A percentile compares a stretch with the other conserved stretches of the same genome.
These are phyloP conservation scores for Phylloscopus whistleri DNA, from an alignment of 2,113 vertebrate genomes.

Conservation along the genomic window DNA sequence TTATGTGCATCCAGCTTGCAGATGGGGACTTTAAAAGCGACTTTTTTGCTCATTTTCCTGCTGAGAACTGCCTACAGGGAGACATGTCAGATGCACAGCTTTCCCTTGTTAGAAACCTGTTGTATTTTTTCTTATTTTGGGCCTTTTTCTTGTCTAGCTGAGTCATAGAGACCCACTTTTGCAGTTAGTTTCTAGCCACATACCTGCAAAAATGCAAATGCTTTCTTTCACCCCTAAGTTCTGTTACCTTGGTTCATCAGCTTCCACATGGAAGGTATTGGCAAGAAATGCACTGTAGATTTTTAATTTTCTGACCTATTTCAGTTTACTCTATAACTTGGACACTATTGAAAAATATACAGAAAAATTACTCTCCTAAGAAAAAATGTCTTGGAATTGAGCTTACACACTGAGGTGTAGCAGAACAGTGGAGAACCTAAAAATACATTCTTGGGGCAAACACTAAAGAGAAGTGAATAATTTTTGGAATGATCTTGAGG, in stretches of 20 bases:
- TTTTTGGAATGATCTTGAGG: background rate
- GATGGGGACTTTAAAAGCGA: background rate
- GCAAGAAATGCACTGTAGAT: background rate
- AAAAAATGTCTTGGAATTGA: background rate
- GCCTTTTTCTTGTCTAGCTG: background rate
- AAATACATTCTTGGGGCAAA: background rate
- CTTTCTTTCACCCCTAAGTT: background rate
- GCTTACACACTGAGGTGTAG: background rate
- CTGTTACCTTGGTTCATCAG: background rate
- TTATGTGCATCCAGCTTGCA: background rate
- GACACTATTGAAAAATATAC: background rate
- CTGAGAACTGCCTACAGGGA: background rate
- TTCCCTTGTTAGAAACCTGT: background rate
- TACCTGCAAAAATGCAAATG: background rate
- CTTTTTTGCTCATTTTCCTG: background rate
- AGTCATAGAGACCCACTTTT: background rate
- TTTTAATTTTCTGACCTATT: background rate
- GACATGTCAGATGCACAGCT: background rate
- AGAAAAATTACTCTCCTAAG: background rate
- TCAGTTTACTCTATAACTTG: background rate
- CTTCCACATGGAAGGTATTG: background rate
- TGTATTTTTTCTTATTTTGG: background rate
- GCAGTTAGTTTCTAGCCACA: background rate
- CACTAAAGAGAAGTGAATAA: background rate
- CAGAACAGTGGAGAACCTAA: background rate